A percentile compares a stretch with the other conserved stretches of the same genome.
phyloP scores from a whole-genome alignment of 1,140 invertebrate species.

The Leguminivora glycinivorella region DNA sequence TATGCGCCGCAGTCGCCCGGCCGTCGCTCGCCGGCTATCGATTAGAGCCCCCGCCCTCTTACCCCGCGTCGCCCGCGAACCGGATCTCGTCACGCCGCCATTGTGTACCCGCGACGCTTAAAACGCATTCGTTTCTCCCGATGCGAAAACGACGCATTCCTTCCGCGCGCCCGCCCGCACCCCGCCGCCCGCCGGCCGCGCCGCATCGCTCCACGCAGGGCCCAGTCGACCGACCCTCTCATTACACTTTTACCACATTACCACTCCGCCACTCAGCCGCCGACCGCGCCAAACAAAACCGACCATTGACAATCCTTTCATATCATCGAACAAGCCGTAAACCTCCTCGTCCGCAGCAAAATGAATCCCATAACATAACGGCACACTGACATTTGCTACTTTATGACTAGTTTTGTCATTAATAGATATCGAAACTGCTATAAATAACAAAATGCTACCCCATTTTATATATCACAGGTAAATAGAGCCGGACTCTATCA shows the following conservation, averaged over 20 bases:
- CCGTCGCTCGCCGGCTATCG: slow-evolving; percentile 79
- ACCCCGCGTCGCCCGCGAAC: slow-evolving; percentile 71
- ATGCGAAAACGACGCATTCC: slow-evolving; percentile 79
- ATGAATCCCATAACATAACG: slow-evolving; percentile 16
- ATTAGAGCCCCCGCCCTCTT: slow-evolving; percentile 73
- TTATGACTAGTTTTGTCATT: slow-evolving; percentile 8
- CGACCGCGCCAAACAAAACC: slow-evolving; percentile 33
- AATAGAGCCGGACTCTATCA: not conserved
- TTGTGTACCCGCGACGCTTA: slow-evolving; percentile 78
- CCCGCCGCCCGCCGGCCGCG: slow-evolving; percentile 49
- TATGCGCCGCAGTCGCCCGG: slow-evolving; percentile 77
- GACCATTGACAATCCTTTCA: slow-evolving; percentile 30
- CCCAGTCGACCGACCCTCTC: slow-evolving; percentile 61
- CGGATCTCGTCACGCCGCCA: slow-evolving; percentile 78
- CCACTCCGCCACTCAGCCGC: slow-evolving; percentile 43
- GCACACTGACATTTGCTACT: not conserved
- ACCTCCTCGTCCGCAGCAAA: slow-evolving; percentile 17
- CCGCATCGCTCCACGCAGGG: slow-evolving; percentile 54
- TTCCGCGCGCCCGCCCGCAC: slow-evolving; percentile 71
- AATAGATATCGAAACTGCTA: not conserved
- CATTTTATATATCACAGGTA: not conserved
- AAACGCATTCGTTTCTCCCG: slow-evolving; percentile 78
- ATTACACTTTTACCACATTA: slow-evolving; percentile 67
- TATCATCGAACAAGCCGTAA: slow-evolving; percentile 30
- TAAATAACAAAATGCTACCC: not conserved